Conservation (phyloP, 2,888 invertebrate genomes). For the Caenorhabditis becei region DNA sequence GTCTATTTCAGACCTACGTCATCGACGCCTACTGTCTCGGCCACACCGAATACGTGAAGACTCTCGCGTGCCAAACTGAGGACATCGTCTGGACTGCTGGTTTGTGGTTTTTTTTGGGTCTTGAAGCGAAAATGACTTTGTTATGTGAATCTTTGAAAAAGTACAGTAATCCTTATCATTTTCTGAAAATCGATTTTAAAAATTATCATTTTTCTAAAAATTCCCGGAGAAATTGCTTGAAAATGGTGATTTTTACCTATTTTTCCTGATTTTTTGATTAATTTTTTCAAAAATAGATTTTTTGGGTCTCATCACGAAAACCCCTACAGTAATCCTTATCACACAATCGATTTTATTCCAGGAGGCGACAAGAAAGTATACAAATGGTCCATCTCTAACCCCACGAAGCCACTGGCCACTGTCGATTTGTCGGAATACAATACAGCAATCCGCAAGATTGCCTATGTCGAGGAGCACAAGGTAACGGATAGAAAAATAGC, state of each 20-base stretch:
- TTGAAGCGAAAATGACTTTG: no score
- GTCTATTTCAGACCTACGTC: slow-evolving; percentile 68
- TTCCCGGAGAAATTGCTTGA: no score
- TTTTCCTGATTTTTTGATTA: not conserved
- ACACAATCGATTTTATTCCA: slow-evolving; percentile 17
- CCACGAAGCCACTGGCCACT: not conserved
- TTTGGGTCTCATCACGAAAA: no score
- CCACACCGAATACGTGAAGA: slow-evolving; percentile 66
- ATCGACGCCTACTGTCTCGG: slow-evolving; percentile 71
- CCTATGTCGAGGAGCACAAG: slow-evolving; percentile 1
- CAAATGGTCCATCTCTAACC: slow-evolving; percentile 41
- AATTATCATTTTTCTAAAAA: no score
- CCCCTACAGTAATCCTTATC: no score
- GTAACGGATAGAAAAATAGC: no score
- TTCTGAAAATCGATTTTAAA: no score
- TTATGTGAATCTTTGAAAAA: no score
- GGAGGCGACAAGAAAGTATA: slow-evolving; percentile 59
- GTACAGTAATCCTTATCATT: no score
- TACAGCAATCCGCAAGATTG: slow-evolving; percentile 44
- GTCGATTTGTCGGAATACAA: slow-evolving; percentile 18
- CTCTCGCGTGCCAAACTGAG: slow-evolving; percentile 34
- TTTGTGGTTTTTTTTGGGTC: no score
- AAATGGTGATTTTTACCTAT: not conserved
- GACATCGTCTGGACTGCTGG: slow-evolving; percentile 61
- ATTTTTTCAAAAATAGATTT: no score